Base-by-base conservation (phyloP, 2,113 vertebrate species). In the Anarrhichthys ocellatus region DNA sequence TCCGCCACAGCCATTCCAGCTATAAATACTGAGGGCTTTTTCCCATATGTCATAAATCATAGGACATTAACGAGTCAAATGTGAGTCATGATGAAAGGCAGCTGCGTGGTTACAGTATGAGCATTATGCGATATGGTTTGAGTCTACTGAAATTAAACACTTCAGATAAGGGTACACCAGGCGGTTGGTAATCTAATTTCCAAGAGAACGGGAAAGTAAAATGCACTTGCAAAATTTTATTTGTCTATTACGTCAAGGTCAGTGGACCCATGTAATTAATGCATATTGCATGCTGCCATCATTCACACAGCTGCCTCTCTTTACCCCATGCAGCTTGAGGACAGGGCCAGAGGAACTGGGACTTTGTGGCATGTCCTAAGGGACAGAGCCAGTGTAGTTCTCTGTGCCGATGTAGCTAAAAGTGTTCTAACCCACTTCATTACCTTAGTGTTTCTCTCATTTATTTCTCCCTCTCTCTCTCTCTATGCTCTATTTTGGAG, bases 341-440 rank as follows among this genome's bases (percentile, higher is more conserved):
- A 75, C 17, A 50, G 68, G 52, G 74, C 80, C 50, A 67, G 29
- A 73, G 48, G 38, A 62, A 74, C 50, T 44, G 82, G 78, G 67
- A 75, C 73, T 66, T 27, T 38, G 67, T 66, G 61, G 72, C 48
- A 32, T 69, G 66, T 85, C 85, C 81, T 69, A 7, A 56, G 52
- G 79, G 84, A 86, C 24, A 59, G 3, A 77, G 59, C 32, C 63
- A 56, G 18, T 2, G 61, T 32, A 54, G 72, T 69, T 82, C 40
- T 67, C 36, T 59, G 54, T 78, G 56, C 42, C 18, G 5, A 27
- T 64, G 79, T 9, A 70, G 76, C 83, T 86, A 73, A 87, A 91
- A 87, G 73, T 78, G 83, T 36, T 84, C 66, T 78, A 82, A 81
- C 77, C 54, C 69, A 90, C 77, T 88, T 90, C 84, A 86, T 89